phyloP scores from a whole-genome alignment of 2,797 vertebrate species.

The Pseudochromis fuscus region DNA sequence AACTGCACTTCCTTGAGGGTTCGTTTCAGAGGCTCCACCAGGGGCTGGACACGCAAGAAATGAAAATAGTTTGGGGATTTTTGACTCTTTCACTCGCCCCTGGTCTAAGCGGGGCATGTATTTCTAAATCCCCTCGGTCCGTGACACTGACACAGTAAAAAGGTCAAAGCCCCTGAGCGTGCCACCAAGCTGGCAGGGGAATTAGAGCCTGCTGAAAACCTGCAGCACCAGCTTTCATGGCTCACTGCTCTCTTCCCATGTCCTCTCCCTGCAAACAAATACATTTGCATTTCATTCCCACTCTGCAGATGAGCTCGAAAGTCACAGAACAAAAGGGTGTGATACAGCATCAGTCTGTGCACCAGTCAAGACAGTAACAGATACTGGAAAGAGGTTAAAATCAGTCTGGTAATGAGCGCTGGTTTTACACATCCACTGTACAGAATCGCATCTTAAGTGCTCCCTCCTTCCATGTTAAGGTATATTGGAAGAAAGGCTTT shows the following conservation, averaged over 20 bases:
- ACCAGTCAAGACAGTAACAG: conserved; percentile 38
- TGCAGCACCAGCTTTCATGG: conserved; percentile 65
- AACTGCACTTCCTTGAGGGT: conserved; percentile 21
- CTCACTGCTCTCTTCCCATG: conserved; percentile 57
- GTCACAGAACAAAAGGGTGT: conserved; percentile 59
- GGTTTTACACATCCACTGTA: conserved; percentile 40
- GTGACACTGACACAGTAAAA: conserved; percentile 64
- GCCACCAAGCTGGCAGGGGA: conserved; percentile 55
- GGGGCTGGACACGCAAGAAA: conserved; percentile 32
- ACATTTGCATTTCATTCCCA: conserved; percentile 75
- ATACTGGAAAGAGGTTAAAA: conserved; percentile 55
- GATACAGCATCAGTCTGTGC: conserved; percentile 26
- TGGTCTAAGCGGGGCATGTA: conserved; percentile 26
- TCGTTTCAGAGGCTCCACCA: conserved; percentile 8
- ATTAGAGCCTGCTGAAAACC: conserved; percentile 68
- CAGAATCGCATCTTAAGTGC: conserved; percentile 61
- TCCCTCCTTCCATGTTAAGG: conserved; percentile 68
- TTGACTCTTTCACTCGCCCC: conserved; percentile 22
- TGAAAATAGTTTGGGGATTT: conserved; percentile 40
- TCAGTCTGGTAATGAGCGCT: conserved; percentile 40
- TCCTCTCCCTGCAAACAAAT: conserved; percentile 69
- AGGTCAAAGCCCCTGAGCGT: conserved; percentile 73
- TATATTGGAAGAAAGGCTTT: conserved; percentile 69
- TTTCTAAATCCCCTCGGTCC: conserved; percentile 52
- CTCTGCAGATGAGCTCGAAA: conserved; percentile 56